Evolutionary conservation across 2,113 vertebrate genomes (phyloP).

Genomic region (Argyrosomus japonicus): DNA sequence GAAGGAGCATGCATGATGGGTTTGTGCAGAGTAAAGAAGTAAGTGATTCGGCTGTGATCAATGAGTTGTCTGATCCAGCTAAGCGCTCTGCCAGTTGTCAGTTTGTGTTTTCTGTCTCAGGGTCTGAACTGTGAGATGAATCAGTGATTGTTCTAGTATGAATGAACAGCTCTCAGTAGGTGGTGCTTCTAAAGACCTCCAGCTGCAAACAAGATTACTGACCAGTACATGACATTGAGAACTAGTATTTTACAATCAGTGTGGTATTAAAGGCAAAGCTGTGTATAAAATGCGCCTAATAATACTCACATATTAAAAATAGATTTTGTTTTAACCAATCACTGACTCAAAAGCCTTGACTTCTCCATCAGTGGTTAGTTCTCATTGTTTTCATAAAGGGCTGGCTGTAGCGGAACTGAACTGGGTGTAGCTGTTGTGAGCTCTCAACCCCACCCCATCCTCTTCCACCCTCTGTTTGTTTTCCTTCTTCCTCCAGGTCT

Average conservation of each 20-base stretch:
- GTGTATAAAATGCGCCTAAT: too few relatives aligned
- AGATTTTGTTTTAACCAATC: not conserved
- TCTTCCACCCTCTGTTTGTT: slow-evolving; percentile 82
- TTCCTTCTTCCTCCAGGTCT: slow-evolving; percentile 89
- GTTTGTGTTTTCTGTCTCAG: not conserved
- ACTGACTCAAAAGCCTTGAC: slow-evolving; percentile 18
- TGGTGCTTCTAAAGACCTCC: not conserved
- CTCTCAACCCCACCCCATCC: slow-evolving; percentile 74
- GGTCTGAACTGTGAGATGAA: not conserved
- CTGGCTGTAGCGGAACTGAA: slow-evolving; percentile 78
- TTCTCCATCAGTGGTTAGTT: slow-evolving; percentile 44
- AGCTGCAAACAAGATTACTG: not conserved
- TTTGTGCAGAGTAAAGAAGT: not conserved
- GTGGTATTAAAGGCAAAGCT: not conserved
- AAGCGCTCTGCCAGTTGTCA: not conserved
- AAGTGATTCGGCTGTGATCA: not conserved
- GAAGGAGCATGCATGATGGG: not conserved
- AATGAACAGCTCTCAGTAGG: not conserved
- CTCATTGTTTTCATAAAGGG: slow-evolving; percentile 72
- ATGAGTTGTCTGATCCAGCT: not conserved
- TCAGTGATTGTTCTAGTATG: not conserved
- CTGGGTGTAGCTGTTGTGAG: slow-evolving; percentile 77
- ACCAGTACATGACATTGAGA: not conserved
- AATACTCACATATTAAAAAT: not conserved
- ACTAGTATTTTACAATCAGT: not conserved